Percentiles rank a stretch among this genome's conserved stretches.
Evolutionary conservation across 2,797 vertebrate species (phyloP).

Genomic region (Adrianichthys oophorus): DNA sequence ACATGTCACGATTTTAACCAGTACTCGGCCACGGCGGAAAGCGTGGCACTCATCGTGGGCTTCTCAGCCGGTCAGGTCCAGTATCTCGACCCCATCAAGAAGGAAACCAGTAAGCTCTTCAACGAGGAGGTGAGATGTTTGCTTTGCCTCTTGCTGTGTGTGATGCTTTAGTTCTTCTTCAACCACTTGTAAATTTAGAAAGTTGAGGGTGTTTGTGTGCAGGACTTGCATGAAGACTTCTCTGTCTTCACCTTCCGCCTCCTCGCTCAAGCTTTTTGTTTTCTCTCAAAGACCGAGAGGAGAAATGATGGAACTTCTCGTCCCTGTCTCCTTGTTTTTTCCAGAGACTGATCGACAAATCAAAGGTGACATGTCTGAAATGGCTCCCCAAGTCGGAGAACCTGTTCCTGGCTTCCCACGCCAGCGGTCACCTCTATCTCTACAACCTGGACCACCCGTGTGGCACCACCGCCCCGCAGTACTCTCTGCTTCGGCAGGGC

Average conservation of each 20-base stretch:
- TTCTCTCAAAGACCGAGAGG: neutral
- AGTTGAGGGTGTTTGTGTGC: neutral
- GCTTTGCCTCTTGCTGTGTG: neutral
- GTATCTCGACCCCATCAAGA: conserved; percentile 90
- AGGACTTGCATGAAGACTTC: neutral
- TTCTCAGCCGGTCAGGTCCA: conserved; percentile 91
- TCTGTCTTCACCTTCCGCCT: neutral
- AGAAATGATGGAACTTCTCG: neutral
- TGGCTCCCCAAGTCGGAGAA: conserved; percentile 90
- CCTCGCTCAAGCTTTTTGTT: neutral
- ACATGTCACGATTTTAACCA: conserved; percentile 94
- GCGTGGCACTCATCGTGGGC: conserved; percentile 87
- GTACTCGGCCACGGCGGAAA: conserved; percentile 86
- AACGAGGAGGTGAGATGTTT: conserved; percentile 81
- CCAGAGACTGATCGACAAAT: conserved; percentile 91
- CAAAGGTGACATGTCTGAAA: conserved; percentile 89
- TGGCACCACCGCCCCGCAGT: conserved; percentile 81
- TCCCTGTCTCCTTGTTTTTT: conserved; percentile 9
- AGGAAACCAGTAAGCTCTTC: conserved; percentile 91
- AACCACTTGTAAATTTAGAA: conserved; percentile 9
- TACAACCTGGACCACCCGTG: conserved; percentile 89
- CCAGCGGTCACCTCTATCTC: conserved; percentile 92
- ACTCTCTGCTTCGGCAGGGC: conserved; percentile 85
- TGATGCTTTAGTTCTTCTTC: neutral
- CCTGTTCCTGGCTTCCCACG: conserved; percentile 89